Evolutionary conservation across 2,888 invertebrate species (phyloP).

Genomic region (Rhagonycha lutea): DNA sequence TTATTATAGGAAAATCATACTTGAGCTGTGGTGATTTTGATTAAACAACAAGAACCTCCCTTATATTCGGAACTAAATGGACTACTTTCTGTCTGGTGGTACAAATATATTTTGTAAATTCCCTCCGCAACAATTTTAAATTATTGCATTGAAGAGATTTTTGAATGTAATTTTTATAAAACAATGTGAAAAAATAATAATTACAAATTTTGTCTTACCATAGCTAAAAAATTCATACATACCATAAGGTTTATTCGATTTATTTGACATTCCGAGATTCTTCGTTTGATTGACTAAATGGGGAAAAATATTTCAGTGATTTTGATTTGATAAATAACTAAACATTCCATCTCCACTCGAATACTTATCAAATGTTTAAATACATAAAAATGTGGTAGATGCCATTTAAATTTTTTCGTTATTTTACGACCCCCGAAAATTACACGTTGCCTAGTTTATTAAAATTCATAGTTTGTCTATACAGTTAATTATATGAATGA

Average conservation of each 20-base stretch:
- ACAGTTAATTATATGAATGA: conserved; percentile 30
- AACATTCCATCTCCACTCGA: neutral
- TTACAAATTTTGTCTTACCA: neutral
- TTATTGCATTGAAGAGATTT: neutral
- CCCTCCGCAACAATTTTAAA: neutral
- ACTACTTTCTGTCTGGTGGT: too few species aligned
- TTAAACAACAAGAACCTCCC: too few species aligned
- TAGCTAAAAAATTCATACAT: conserved; percentile 7
- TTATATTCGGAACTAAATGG: too few species aligned
- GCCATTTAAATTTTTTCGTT: neutral
- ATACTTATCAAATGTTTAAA: neutral
- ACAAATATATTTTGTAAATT: neutral
- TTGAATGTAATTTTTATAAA: neutral
- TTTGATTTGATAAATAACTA: neutral
- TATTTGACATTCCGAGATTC: conserved; percentile 13
- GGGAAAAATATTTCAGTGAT: conserved; percentile 17
- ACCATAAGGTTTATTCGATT: conserved; percentile 9
- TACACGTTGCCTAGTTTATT: neutral
- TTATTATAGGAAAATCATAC: too few species aligned
- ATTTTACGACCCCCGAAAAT: neutral
- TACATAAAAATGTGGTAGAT: neutral
- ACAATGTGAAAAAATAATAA: neutral
- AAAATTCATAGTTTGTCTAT: conserved; percentile 5
- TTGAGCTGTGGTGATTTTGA: too few species aligned
- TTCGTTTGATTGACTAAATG: conserved; percentile 21